Conservation (phyloP, 2,797 vertebrate genomes). For the Linurgus olivaceus region DNA sequence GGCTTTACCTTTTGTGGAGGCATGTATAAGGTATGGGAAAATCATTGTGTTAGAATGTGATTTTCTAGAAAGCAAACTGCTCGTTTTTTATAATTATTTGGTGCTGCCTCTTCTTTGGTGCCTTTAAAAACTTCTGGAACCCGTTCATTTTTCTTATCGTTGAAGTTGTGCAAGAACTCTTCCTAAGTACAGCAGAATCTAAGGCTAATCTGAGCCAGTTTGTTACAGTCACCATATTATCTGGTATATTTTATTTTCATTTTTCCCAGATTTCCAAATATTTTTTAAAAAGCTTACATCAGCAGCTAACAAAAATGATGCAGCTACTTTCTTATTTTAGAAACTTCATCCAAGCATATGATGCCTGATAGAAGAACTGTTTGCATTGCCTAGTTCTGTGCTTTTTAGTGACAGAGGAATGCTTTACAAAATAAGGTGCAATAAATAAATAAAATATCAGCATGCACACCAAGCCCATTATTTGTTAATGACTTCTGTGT, state of each 20-base stretch:
- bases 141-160: background rate
- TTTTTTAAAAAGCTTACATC: background rate
- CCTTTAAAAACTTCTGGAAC: background rate
- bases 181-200: background rate
- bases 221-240: background rate
- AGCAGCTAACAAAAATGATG: background rate
- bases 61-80: conserved; percentile 19
- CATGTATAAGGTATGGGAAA: background rate
- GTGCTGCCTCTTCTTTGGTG: background rate
- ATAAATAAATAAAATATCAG: conserved; percentile 42
- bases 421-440: conserved; percentile 22
- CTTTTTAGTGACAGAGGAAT: conserved; percentile 25
- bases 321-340: background rate
- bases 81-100: conserved; percentile 18
- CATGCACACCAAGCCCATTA: background rate
- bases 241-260: background rate
- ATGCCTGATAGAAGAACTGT: background rate
- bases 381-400: conserved; percentile 4
- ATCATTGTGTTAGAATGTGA: background rate
- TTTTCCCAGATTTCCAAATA: conserved; percentile 27
- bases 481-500: conserved; percentile 30
- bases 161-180: background rate
- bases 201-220: background rate
- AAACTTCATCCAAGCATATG: background rate
- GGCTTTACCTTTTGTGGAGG: background rate